phyloP scores from a whole-genome alignment of 2,113 vertebrate species.

The Amazona vittata region DNA sequence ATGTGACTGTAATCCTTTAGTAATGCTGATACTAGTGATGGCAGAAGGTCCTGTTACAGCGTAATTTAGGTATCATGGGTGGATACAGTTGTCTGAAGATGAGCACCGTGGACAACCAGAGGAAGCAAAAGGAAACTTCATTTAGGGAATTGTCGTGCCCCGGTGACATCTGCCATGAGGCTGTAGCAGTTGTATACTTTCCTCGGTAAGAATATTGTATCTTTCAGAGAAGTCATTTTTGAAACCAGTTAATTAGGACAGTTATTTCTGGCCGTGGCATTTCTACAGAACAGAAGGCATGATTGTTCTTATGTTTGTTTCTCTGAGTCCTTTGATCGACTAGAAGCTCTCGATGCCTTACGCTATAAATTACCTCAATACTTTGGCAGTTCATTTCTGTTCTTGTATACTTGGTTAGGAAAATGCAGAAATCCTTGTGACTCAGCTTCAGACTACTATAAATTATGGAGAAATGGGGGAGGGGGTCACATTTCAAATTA shows the following conservation, averaged over 20 bases:
- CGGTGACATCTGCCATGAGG: conserved; percentile 50
- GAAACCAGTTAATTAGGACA: conserved; percentile 73
- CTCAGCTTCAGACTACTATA: conserved; percentile 63
- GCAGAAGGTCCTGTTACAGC: neutral
- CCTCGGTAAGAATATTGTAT: conserved; percentile 41
- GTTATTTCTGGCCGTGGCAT: conserved; percentile 71
- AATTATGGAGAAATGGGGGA: conserved; percentile 62
- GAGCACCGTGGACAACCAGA: neutral
- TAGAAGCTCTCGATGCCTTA: conserved; percentile 64
- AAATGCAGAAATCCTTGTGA: conserved; percentile 53
- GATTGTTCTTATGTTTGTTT: conserved; percentile 68
- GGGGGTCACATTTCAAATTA: conserved; percentile 51
- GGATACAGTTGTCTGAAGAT: conserved; percentile 44
- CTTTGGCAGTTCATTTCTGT: conserved; percentile 44
- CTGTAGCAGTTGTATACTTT: conserved; percentile 57
- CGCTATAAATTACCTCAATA: conserved; percentile 63
- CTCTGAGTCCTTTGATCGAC: conserved; percentile 70
- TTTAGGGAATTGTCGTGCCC: conserved; percentile 42
- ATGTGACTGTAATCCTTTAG: neutral
- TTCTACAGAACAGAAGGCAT: conserved; percentile 69
- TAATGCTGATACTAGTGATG: neutral
- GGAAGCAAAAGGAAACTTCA: neutral
- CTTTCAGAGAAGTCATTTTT: conserved; percentile 50
- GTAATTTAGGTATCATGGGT: neutral
- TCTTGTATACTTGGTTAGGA: conserved; percentile 44